Evolutionary conservation across 2,888 invertebrate genomes (phyloP), one percentile per base, ranked within the genome.

Genomic region (Branchinecta sandiegonensis): DNA sequence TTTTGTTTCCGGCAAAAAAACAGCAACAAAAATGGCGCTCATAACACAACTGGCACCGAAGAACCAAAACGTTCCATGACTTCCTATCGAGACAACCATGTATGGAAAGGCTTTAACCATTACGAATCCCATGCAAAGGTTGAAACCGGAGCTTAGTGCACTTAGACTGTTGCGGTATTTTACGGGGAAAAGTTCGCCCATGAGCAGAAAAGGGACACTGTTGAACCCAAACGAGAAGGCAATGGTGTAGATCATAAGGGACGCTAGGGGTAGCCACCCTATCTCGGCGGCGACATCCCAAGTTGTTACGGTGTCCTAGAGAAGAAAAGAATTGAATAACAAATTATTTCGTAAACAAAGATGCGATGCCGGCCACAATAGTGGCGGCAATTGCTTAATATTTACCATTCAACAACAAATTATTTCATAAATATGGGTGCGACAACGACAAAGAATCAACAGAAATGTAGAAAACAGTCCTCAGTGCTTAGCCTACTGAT

Each of bases 1-100:
- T 74, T 88, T 87, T 3, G 95, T 96, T 80, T 96, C 95, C 12
- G 95, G 95, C 67, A 95, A 90, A 76, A 83, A 88, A 73, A 86
- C 80, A 75, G 88, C 85, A 9, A 90, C 89, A 78, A 94, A 94
- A 73, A 89, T 78, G 70, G 92, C 78, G 64, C 89, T 88, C 13
- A 85, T 67, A 5, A 86, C 72, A 75, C 89, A 88, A 73, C 90
- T 84, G 8, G 80, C 75, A 13, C 87, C 85, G 77, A 92, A 95
- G 71, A 90, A 74, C 86, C 89, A 90, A 76, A 94, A 89, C 0
- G 88, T 85, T 46, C 87, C 86, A 73, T 86, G 81, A 70, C 83
- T 81, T 0, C 88, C 85, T 70, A 90, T 83, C 7, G 80, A 74
- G 12, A 76, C 77, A 73, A 82, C 79, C 67, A 91, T 83, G 74